Base-by-base conservation (phyloP, 1,140 invertebrate species). In the Drosophila bocqueti region DNA sequence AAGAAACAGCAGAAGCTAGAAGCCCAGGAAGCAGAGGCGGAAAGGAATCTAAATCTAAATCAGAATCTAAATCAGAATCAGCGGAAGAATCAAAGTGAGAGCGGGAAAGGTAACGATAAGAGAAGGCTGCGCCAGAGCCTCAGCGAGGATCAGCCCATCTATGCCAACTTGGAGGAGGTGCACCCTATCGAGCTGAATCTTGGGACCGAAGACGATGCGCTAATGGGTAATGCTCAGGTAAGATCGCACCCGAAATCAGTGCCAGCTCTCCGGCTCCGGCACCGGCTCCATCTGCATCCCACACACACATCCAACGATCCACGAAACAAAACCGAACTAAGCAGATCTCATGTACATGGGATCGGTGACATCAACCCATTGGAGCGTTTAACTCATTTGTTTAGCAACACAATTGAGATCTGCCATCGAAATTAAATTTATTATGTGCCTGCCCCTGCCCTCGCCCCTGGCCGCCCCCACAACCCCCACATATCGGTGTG, bases 151-250 rank as follows among this genome's bases (percentile, higher is more conserved):
- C 76, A 79, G 46, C 76, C 75, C 4, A 79, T 87, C n/a, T 87
- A 87, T 71, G 84, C 62, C 16, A 81, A 89, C 63, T 63, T 87
- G 57, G 81, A 81, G 4, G 83, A 87, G 43, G 43, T 89, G 21
- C 40, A 54, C 21, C 42, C 67, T 15, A 54, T 68, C 7, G 24
- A 55, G 15, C 2, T 62, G 11, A 77, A 80, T 36, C 45, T 36
- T 21, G 75, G 24, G 36, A 21, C 59, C 42, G 42, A 69, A 58
- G 83, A 80, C 43, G 76, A 89, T 84, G 81, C 81, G 46, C 73
- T 87, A 75, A 87, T 87, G 83, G 83, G 83, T 67, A 87, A 87
- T 72, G 83, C 83, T 34, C 83, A 87, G 83, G 83, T 87, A 87
- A 87, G 83, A 52, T n/a, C 15, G 18, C 18, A 72, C 36, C 49